phyloP scores from a whole-genome alignment of 2,113 vertebrate species.

The Holacanthus passer region DNA sequence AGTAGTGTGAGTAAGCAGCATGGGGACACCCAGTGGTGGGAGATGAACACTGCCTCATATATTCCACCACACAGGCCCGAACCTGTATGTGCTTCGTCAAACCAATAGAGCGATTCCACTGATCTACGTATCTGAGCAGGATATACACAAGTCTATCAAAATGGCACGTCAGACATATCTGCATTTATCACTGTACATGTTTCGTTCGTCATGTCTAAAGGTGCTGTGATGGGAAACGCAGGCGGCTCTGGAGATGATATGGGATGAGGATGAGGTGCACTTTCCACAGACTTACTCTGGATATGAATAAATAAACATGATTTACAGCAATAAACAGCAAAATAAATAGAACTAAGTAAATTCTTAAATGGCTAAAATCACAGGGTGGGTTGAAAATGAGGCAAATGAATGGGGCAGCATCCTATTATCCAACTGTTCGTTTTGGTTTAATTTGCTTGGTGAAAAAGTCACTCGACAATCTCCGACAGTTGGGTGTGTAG shows the following conservation, averaged over 20 bases:
- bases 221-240: conserved; percentile 45
- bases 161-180: conserved; percentile 81
- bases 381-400: conserved; percentile 50
- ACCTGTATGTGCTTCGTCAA: conserved; percentile 57
- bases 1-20: conserved; percentile 59
- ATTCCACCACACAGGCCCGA: conserved; percentile 42
- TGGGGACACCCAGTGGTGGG: conserved; percentile 64
- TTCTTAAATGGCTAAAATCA: conserved; percentile 38
- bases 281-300: conserved; percentile 54
- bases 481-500: conserved; percentile 41
- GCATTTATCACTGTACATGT: conserved; percentile 63
- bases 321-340: conserved; percentile 68
- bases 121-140: conserved; percentile 49
- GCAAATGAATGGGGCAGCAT: conserved; percentile 52
- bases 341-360: conserved; percentile 68
- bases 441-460: conserved; percentile 72
- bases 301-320: conserved; percentile 81
- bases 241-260: conserved; percentile 54
- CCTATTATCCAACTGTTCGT: conserved; percentile 56
- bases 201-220: conserved; percentile 57
- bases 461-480: conserved; percentile 47
- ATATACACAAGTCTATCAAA: conserved; percentile 71
- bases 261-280: conserved; percentile 25
- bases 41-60: conserved; percentile 41
- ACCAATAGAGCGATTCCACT: conserved; percentile 47